phyloP scores from a whole-genome alignment of 2,888 invertebrate species.

The Plagodis dolabraria region DNA sequence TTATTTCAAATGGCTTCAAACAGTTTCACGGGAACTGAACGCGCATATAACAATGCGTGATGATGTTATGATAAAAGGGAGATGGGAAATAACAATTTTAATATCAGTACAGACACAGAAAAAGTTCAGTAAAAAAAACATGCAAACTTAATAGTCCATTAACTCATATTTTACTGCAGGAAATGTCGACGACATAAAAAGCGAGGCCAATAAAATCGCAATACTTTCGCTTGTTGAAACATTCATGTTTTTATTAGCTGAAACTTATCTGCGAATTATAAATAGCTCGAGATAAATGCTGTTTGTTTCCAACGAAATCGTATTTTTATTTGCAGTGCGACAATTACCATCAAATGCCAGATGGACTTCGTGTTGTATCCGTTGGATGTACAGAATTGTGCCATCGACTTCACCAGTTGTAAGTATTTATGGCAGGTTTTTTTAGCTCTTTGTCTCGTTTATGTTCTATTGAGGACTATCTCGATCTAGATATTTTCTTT shows the following conservation, averaged over 20 bases:
- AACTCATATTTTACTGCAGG: constrained; percentile 23
- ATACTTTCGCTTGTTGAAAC: constrained; percentile 19
- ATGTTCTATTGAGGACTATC: not conserved
- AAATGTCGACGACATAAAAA: constrained; percentile 25
- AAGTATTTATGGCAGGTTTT: constrained; percentile 58
- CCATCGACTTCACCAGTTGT: constrained; percentile 88
- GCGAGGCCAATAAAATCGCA: constrained; percentile 13
- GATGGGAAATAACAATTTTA: constrained; percentile 8
- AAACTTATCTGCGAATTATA: constrained; percentile 19
- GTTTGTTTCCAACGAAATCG: constrained; percentile 16
- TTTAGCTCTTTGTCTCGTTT: not conserved
- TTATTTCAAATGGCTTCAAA: not conserved
- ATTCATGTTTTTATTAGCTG: constrained; percentile 27
- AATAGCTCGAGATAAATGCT: constrained; percentile 12
- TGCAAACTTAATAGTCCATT: constrained; percentile 18
- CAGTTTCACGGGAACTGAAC: not conserved
- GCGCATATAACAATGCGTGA: not conserved
- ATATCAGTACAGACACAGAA: constrained; percentile 2
- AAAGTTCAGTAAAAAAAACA: constrained; percentile 15
- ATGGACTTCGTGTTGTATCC: constrained; percentile 88
- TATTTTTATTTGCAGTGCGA: constrained; percentile 75
- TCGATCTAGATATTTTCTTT: too few species aligned
- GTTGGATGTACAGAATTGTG: constrained; percentile 86
- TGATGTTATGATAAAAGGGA: constrained; percentile 10
- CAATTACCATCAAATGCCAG: constrained; percentile 87